A percentile compares a stretch with the other conserved stretches of the same genome.
phyloP scores from a whole-genome alignment of 2,113 vertebrate species.

The Coregonus clupeaformis region DNA sequence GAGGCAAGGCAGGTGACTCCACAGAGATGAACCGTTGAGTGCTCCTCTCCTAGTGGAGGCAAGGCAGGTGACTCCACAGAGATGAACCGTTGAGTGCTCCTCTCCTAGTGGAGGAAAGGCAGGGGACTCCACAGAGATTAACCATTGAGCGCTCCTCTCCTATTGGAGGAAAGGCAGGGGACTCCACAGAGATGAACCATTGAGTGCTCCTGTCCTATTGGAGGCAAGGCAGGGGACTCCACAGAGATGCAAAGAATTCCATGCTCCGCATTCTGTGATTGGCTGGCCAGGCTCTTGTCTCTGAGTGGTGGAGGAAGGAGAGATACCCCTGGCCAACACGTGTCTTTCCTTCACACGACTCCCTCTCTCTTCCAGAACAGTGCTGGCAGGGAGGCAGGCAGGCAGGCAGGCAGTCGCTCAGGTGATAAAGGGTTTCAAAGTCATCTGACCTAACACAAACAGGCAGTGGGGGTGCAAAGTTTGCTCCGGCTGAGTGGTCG shows the following conservation, averaged over 20 bases:
- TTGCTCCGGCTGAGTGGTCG: neutral
- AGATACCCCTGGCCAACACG: constrained; percentile 31
- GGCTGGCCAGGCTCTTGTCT: constrained; percentile 25
- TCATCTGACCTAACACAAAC: constrained; percentile 64
- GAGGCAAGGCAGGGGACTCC: constrained; percentile 19
- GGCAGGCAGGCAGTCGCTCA: constrained; percentile 43
- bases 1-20: too few species aligned
- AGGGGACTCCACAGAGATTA: too few species aligned
- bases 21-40: too few species aligned
- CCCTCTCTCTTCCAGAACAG: neutral
- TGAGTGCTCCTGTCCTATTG: neutral
- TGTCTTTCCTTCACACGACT: constrained; percentile 43
- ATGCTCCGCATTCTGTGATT: constrained; percentile 27
- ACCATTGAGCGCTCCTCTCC: too few species aligned
- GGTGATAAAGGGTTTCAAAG: constrained; percentile 65
- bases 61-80: too few species aligned
- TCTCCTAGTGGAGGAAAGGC: neutral
- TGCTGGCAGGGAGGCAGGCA: neutral
- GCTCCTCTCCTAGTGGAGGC: neutral
- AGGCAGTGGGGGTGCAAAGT: neutral
- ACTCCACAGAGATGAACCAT: too few species aligned
- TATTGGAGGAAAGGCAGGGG: too few species aligned
- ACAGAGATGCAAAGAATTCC: constrained; percentile 41
- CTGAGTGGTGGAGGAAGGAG: constrained; percentile 25
- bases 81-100: too few species aligned